A percentile compares a stretch with the other conserved stretches of the same genome.
phyloP scores from a whole-genome alignment of 2,113 vertebrate genomes.

The Candoia aspera region DNA sequence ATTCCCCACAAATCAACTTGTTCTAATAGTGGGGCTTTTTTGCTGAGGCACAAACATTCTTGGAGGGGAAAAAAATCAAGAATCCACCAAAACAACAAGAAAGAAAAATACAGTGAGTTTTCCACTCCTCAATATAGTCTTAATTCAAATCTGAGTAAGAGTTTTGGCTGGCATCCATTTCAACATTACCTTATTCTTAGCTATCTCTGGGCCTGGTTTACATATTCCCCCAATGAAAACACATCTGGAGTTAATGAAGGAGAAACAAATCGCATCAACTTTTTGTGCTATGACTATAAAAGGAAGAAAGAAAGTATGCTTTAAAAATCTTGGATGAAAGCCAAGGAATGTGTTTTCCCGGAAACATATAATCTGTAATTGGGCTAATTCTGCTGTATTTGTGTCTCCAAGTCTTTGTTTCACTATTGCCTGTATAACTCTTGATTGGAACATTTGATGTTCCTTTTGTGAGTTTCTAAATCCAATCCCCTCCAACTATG shows the following conservation, averaged over 20 bases:
- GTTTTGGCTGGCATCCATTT: neutral
- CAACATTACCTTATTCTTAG: neutral
- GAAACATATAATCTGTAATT: constrained; percentile 74
- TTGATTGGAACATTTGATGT: constrained; percentile 75
- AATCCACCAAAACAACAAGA: constrained; percentile 11
- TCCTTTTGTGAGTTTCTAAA: constrained; percentile 76
- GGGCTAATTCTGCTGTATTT: constrained; percentile 76
- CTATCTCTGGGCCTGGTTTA: neutral
- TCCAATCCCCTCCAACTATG: constrained; percentile 73
- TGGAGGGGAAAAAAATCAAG: neutral
- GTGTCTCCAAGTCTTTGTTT: constrained; percentile 73
- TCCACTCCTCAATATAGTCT: neutral
- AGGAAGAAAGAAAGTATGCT: constrained; percentile 49
- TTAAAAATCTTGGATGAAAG: constrained; percentile 60
- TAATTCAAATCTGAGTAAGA: neutral
- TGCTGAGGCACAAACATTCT: neutral
- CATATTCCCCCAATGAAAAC: neutral
- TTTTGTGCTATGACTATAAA: constrained; percentile 40
- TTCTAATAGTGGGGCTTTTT: constrained; percentile 1
- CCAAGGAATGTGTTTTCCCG: constrained; percentile 67
- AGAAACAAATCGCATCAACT: constrained; percentile 32
- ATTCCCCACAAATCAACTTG: constrained; percentile 38
- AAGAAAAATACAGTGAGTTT: neutral
- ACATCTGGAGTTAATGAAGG: constrained; percentile 28
- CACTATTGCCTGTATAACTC: constrained; percentile 72